phyloP scores from a whole-genome alignment of 2,888 invertebrate species.

The Calliscelio sp. region DNA sequence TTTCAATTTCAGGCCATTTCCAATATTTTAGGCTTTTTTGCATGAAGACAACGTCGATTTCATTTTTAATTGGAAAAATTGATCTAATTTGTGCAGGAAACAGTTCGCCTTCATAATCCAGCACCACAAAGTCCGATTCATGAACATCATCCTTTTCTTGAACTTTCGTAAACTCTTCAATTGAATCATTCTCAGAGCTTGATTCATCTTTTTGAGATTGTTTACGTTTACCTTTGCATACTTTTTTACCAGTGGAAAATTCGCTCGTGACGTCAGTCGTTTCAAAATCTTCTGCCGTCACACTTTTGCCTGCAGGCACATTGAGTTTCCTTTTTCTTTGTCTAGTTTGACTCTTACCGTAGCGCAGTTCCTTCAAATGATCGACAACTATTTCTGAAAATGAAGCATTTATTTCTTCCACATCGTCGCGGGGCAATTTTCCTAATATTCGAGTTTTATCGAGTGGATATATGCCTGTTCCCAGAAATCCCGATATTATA shows the following conservation, averaged over 20 bases:
- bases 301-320: conserved; percentile 40
- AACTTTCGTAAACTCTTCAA: too few species aligned
- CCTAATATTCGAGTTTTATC: conserved; percentile 11
- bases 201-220: not conserved
- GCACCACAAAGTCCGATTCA: too few species aligned
- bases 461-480: conserved; percentile 17
- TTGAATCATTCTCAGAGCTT: too few species aligned
- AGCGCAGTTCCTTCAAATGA: conserved; percentile 10
- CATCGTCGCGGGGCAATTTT: conserved; percentile 33
- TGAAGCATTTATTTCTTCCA: not conserved
- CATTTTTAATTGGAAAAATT: too few species aligned
- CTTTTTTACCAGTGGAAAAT: too few species aligned
- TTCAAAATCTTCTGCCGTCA: conserved; percentile 18
- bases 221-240: too few species aligned
- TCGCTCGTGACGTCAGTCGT: too few species aligned
- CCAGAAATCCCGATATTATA: conserved; percentile 14
- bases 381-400: conserved; percentile 9
- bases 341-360: not conserved
- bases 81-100: too few species aligned
- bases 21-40: conserved; percentile 3
- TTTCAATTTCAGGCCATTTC: not conserved
- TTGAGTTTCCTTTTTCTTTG: conserved; percentile 25
- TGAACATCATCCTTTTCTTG: too few species aligned
- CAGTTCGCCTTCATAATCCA: too few species aligned
- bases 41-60: not conserved